phyloP scores from a whole-genome alignment of 1,140 invertebrate species.

The Saccostrea cuccullata region DNA sequence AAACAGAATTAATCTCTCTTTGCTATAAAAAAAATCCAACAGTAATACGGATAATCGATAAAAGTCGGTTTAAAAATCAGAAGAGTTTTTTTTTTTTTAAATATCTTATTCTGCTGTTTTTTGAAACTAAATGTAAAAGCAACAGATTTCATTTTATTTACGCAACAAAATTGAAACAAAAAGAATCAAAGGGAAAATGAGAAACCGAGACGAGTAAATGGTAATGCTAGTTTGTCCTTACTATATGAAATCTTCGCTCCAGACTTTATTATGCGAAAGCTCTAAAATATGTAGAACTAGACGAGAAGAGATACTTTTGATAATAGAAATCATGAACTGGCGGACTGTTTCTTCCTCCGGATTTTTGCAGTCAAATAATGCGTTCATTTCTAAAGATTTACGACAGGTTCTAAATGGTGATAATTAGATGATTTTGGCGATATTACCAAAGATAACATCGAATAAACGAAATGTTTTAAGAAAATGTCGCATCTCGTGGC shows the following conservation, averaged over 20 bases:
- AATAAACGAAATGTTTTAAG: conserved; percentile 29
- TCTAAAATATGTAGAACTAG: neutral
- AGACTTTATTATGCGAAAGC: neutral
- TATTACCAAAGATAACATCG: conserved; percentile 34
- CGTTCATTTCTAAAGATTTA: conserved; percentile 21
- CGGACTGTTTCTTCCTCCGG: neutral
- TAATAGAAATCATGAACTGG: neutral
- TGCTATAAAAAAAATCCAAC: neutral
- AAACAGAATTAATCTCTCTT: neutral
- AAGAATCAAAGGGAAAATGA: too few relatives aligned
- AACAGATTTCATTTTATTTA: too few relatives aligned
- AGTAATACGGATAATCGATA: neutral
- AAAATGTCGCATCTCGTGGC: conserved; percentile 34
- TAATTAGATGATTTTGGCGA: conserved; percentile 32
- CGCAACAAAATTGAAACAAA: too few relatives aligned
- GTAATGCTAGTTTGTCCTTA: too few relatives aligned
- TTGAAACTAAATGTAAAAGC: too few relatives aligned
- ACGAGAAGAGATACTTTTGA: neutral
- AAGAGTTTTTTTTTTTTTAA: too few relatives aligned
- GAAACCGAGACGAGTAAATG: too few relatives aligned
- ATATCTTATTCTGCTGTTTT: too few relatives aligned
- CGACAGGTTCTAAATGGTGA: conserved; percentile 22
- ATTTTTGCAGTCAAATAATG: conserved; percentile 18
- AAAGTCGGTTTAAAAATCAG: neutral
- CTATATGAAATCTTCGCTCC: too few relatives aligned